A percentile compares a stretch with the other conserved stretches of the same genome.
phyloP scores from a whole-genome alignment of 1,140 invertebrate species.

The Drosophila sulfurigaster region DNA sequence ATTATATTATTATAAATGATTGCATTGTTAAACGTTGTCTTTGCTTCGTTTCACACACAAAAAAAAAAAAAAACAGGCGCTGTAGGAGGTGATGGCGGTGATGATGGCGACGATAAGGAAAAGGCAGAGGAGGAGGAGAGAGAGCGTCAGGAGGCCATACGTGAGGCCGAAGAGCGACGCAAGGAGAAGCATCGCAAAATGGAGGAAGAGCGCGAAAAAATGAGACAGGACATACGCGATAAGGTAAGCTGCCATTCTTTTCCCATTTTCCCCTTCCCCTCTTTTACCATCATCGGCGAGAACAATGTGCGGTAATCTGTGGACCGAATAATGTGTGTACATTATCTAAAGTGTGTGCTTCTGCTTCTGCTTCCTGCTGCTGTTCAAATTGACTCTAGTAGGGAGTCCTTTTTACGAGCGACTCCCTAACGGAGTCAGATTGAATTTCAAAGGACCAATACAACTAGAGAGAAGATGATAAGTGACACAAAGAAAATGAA shows the following conservation, averaged over 20 bases:
- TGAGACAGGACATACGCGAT: slow-evolving; percentile 98
- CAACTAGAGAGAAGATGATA: slow-evolving; percentile 41
- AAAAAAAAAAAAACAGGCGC: slow-evolving; percentile 88
- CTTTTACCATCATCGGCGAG: neutral
- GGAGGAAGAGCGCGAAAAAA: slow-evolving; percentile 98
- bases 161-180: slow-evolving; percentile 96
- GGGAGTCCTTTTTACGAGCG: slow-evolving; percentile 95
- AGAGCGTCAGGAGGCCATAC: slow-evolving; percentile 96
- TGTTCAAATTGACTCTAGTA: slow-evolving; percentile 98
- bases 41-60: slow-evolving; percentile 23
- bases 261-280: neutral
- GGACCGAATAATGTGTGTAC: slow-evolving; percentile 7
- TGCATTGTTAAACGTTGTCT: slow-evolving; percentile 17
- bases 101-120: slow-evolving; percentile 95
- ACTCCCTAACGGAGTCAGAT: slow-evolving; percentile 98
- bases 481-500: slow-evolving; percentile 2
- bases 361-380: slow-evolving; percentile 88
- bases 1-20: neutral
- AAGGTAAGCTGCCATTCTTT: slow-evolving; percentile 89
- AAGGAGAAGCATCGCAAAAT: slow-evolving; percentile 99
- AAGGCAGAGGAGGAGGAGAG: slow-evolving; percentile 98
- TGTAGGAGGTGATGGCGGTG: slow-evolving; percentile 95
- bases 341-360: slow-evolving; percentile 29
- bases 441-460: slow-evolving; percentile 87
- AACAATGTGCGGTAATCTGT: slow-evolving; percentile 21